phyloP scores from a whole-genome alignment of 2,797 vertebrate species.

The Pipistrellus pygmaeus region DNA sequence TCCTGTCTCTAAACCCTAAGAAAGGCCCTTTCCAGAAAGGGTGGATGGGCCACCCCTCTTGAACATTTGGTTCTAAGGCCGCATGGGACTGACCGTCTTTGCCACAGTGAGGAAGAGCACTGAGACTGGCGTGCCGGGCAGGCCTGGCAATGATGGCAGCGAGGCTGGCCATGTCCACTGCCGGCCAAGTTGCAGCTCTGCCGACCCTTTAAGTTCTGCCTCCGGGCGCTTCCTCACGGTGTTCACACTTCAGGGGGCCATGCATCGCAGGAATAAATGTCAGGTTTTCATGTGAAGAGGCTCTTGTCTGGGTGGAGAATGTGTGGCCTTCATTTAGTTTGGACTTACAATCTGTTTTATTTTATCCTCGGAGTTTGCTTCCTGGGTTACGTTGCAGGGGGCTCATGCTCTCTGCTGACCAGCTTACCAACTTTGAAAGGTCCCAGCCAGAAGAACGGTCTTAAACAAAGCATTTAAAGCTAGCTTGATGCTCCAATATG shows the following conservation, averaged over 20 bases:
- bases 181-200: background rate
- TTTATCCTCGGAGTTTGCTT: background rate
- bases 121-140: rapidly evolving
- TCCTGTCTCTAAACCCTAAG: background rate
- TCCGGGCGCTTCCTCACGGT: background rate
- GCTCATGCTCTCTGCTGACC: background rate
- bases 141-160: rapidly evolving
- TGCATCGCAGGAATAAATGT: background rate
- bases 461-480: background rate
- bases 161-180: background rate
- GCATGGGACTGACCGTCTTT: background rate
- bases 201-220: too few species aligned
- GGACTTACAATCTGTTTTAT: background rate
- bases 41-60: background rate
- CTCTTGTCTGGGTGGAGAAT: background rate
- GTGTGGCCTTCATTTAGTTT: background rate
- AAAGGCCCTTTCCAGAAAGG: background rate
- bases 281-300: background rate
- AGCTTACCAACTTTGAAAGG: background rate
- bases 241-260: background rate
- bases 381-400: background rate
- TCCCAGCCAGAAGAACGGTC: background rate
- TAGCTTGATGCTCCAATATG: background rate
- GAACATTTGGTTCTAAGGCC: background rate
- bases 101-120: background rate